Conservation (phyloP, 1,140 invertebrate species). For the Lordiphosa clarofinis region DNA sequence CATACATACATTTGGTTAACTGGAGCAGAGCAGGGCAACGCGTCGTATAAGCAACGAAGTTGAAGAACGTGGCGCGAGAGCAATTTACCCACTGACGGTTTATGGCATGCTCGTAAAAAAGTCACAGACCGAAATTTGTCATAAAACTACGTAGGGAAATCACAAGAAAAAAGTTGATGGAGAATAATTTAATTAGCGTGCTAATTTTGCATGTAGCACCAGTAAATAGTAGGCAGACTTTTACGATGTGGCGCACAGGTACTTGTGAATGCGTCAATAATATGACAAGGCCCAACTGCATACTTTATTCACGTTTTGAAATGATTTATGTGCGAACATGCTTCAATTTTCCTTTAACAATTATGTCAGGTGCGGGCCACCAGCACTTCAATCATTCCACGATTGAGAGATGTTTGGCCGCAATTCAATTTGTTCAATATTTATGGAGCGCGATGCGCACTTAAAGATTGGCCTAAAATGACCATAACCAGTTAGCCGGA, state of each 20-base stretch:
- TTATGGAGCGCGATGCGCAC: constrained; percentile 46
- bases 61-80: constrained; percentile 25
- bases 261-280: constrained; percentile 2
- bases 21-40: constrained; percentile 11
- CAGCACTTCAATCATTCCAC: constrained; percentile 34
- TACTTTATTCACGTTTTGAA: constrained; percentile 6
- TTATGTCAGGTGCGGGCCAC: constrained; percentile 49
- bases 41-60: constrained; percentile 31
- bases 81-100: constrained; percentile 28
- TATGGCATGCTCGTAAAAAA: constrained; percentile 42
- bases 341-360: constrained; percentile 36
- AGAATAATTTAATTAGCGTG: constrained; percentile 16
- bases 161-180: background rate
- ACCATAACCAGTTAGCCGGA: constrained; percentile 37
- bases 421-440: constrained; percentile 61
- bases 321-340: constrained; percentile 25
- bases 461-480: constrained; percentile 47
- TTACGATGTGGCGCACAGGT: constrained; percentile 1
- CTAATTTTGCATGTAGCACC: constrained; percentile 14
- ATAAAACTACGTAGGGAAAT: constrained; percentile 28
- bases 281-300: background rate
- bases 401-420: constrained; percentile 52
- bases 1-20: constrained; percentile 9
- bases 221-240: background rate
- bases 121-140: constrained; percentile 27